phyloP scores from a whole-genome alignment of 2,113 vertebrate species.

The Oceanites oceanicus region DNA sequence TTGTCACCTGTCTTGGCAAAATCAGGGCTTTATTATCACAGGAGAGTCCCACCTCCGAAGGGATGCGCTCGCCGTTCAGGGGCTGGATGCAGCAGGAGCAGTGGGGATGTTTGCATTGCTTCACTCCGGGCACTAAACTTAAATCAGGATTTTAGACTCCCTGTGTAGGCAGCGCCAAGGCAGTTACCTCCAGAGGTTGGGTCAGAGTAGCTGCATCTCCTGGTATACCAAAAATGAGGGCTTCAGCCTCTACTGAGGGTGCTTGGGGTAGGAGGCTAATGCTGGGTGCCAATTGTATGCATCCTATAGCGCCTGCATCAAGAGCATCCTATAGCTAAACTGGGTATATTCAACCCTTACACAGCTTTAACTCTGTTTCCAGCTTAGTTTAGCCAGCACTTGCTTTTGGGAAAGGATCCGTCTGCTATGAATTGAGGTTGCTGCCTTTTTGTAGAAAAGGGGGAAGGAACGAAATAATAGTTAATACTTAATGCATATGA shows the following conservation, averaged over 20 bases:
- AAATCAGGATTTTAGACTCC: neutral
- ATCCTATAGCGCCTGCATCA: neutral
- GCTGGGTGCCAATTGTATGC: neutral
- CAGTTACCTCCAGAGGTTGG: neutral
- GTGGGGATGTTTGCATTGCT: neutral
- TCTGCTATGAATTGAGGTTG: neutral
- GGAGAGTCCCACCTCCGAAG: neutral
- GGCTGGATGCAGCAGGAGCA: neutral
- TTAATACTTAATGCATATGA: constrained; percentile 49
- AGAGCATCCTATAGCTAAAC: neutral
- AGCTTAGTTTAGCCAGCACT: neutral
- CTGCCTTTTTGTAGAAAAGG: neutral
- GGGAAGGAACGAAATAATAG: constrained; percentile 3
- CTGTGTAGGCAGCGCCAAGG: neutral
- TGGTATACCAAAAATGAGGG: neutral
- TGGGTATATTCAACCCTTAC: neutral
- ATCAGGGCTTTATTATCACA: neutral
- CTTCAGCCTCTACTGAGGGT: neutral
- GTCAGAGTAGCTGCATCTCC: neutral
- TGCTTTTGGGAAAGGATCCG: neutral
- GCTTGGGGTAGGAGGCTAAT: neutral
- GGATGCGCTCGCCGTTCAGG: fast-evolving
- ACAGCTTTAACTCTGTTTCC: neutral
- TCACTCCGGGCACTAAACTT: neutral
- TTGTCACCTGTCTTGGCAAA: neutral